Conservation (phyloP, 2,888 invertebrate species). For the Busseola fusca region DNA sequence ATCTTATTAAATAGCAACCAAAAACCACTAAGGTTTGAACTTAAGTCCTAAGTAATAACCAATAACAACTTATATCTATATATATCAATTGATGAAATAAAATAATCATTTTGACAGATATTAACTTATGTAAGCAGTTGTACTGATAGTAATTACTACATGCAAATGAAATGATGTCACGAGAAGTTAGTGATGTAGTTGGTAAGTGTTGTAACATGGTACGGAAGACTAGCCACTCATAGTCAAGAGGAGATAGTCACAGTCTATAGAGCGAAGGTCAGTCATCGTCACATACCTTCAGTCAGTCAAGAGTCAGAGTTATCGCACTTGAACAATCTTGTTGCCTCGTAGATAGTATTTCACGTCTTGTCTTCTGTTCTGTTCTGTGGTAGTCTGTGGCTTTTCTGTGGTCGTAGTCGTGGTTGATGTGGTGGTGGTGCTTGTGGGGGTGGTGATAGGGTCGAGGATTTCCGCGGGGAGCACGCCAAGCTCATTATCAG, state of each 20-base stretch:
- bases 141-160: constrained; percentile 25
- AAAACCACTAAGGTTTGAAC: too few relatives aligned
- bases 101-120: constrained; percentile 38
- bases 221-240: constrained; percentile 38
- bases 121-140: constrained; percentile 28
- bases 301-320: constrained; percentile 77
- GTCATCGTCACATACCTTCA: constrained; percentile 73
- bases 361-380: constrained; percentile 81
- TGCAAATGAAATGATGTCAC: constrained; percentile 42
- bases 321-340: constrained; percentile 86
- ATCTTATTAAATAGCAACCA: too few relatives aligned
- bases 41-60: neutral
- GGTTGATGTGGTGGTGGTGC: constrained; percentile 69
- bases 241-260: constrained; percentile 41
- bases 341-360: constrained; percentile 86
- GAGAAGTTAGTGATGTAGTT: constrained; percentile 65
- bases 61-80: neutral
- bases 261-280: constrained; percentile 56
- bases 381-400: constrained; percentile 71
- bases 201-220: constrained; percentile 49
- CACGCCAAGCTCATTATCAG: constrained; percentile 83
- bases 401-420: constrained; percentile 68
- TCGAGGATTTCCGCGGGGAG: constrained; percentile 81
- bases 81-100: neutral
- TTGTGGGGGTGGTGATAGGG: constrained; percentile 66